A percentile compares a stretch with the other conserved stretches of the same genome.
These are phyloP conservation scores for Syndactyla subalaris DNA, from an alignment of 2,797 vertebrate species.

Conservation along the genomic window DNA sequence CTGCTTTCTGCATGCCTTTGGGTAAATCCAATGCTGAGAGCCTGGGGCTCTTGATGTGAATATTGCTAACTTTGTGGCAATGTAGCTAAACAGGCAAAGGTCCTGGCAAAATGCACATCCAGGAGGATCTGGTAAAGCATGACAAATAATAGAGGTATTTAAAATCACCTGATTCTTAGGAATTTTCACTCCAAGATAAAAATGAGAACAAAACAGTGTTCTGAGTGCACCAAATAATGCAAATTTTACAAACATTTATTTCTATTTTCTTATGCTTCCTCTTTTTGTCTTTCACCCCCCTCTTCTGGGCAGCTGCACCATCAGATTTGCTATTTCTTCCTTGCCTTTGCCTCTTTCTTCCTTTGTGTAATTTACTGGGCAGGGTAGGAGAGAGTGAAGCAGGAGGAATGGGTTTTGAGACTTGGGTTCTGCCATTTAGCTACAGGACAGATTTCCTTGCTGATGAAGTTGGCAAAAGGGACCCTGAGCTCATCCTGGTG, in stretches of 20 bases:
- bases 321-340: neutral
- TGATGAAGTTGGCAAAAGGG: neutral
- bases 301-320: neutral
- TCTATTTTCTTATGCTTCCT: neutral
- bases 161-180: neutral
- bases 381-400: too few species aligned
- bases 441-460: neutral
- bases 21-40: neutral
- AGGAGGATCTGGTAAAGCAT: neutral
- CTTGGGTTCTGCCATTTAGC: neutral
- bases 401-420: neutral
- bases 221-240: neutral
- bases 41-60: neutral
- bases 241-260: neutral
- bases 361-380: neutral
- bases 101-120: neutral
- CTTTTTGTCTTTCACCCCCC: neutral
- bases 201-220: neutral
- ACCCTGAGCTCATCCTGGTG: neutral
- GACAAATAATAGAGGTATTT: rapidly evolving
- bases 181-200: neutral
- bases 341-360: neutral
- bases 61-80: neutral
- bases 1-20: neutral
- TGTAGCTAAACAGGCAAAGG: neutral